A percentile compares a stretch with the other conserved stretches of the same genome.
phyloP scores from a whole-genome alignment of 2,113 vertebrate genomes.

The Glareola pratincola region DNA sequence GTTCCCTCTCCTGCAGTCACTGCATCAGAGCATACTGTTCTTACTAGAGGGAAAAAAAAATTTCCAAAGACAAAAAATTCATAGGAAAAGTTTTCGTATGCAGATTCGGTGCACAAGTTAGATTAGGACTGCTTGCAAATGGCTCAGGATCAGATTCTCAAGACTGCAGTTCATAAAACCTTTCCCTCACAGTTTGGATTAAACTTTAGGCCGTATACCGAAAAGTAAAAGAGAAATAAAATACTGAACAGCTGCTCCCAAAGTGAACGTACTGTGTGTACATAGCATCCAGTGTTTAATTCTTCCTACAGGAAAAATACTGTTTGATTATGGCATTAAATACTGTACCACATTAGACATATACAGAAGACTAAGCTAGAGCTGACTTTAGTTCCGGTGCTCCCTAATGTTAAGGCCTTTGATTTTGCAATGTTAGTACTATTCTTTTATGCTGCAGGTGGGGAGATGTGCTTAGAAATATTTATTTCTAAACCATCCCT shows the following conservation, averaged over 20 bases:
- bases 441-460: background rate
- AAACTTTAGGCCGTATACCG: background rate
- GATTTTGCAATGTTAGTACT: background rate
- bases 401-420: background rate
- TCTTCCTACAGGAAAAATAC: background rate
- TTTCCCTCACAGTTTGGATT: background rate
- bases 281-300: background rate
- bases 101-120: background rate
- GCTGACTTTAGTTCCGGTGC: background rate
- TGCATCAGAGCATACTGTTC: background rate
- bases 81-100: background rate
- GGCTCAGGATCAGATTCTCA: background rate
- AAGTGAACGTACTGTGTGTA: background rate
- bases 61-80: background rate
- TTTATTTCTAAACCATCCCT: background rate
- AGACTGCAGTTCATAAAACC: background rate
- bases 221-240: background rate
- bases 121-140: background rate
- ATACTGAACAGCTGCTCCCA: background rate
- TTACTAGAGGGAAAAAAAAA: too few relatives aligned
- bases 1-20: background rate
- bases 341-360: background rate
- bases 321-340: background rate
- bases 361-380: background rate
- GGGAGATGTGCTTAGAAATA: background rate